phyloP scores from a whole-genome alignment of 1,140 invertebrate genomes.

The Lordiphosa stackelbergi region DNA sequence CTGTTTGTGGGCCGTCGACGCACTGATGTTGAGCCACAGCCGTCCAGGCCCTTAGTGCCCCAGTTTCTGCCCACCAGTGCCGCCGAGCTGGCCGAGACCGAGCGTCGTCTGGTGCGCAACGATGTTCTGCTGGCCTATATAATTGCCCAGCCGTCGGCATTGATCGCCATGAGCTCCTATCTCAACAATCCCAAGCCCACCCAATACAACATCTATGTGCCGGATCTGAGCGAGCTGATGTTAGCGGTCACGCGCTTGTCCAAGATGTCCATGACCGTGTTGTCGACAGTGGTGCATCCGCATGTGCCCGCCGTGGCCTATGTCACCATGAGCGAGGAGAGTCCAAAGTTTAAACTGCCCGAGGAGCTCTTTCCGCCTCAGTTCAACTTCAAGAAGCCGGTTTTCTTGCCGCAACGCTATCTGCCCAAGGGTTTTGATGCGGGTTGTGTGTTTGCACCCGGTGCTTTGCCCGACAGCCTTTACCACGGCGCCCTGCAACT shows the following conservation, averaged over 20 bases:
- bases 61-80: no score
- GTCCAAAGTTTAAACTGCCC: slow-evolving; percentile 17
- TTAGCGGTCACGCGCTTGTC: neutral
- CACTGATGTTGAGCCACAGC: no score
- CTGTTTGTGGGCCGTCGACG: slow-evolving; percentile 33
- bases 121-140: slow-evolving; percentile 1
- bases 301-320: neutral
- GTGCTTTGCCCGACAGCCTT: neutral
- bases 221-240: slow-evolving; percentile 16
- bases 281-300: slow-evolving; percentile 33
- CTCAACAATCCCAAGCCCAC: neutral
- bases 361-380: neutral
- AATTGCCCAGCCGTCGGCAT: neutral
- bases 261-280: neutral
- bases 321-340: neutral
- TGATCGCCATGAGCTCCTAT: neutral
- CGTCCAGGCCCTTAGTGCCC: no score
- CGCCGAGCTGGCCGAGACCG: neutral
- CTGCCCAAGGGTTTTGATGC: slow-evolving; percentile 24
- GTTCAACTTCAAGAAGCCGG: neutral
- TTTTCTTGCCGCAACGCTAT: slow-evolving; percentile 20
- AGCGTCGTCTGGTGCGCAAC: neutral
- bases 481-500: neutral
- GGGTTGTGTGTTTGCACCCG: slow-evolving; percentile 33
- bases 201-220: slow-evolving; percentile 24